These are phyloP conservation scores for Heliconius melpomene DNA, from an alignment of 1,140 invertebrate species.

Conservation along the genomic window DNA sequence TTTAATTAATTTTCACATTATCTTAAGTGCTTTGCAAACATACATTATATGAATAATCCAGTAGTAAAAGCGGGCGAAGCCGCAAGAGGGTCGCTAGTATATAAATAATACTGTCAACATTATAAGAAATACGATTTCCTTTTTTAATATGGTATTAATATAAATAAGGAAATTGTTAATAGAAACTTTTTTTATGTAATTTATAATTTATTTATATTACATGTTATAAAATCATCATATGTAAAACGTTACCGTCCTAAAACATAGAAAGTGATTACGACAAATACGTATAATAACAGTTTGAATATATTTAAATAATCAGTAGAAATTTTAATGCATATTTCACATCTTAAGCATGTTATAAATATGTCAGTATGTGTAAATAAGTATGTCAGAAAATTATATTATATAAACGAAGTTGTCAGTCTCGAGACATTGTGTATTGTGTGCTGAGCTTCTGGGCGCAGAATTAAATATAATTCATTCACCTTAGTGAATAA, in stretches of 20 bases:
- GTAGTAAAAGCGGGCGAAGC: too few relatives aligned
- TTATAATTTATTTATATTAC: slow-evolving; percentile 13
- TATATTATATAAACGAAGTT: neutral
- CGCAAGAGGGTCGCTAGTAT: too few relatives aligned
- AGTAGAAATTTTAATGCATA: slow-evolving; percentile 7
- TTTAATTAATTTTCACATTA: too few relatives aligned
- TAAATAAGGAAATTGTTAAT: neutral
- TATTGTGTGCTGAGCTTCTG: neutral
- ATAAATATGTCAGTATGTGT: too few relatives aligned
- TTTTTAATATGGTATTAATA: neutral
- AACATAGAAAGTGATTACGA: slow-evolving; percentile 14
- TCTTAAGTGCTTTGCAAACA: too few relatives aligned
- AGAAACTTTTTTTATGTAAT: slow-evolving; percentile 11
- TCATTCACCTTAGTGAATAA: neutral
- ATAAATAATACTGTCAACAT: neutral
- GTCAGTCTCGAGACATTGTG: neutral
- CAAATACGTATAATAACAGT: neutral
- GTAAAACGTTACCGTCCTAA: slow-evolving; percentile 9
- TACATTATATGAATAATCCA: too few relatives aligned
- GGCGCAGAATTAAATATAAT: neutral
- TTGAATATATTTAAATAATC: slow-evolving; percentile 13
- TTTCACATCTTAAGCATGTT: neutral
- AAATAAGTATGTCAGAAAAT: neutral
- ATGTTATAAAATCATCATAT: neutral
- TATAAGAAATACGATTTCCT: neutral